Base-by-base conservation (phyloP, 1,140 invertebrate species). In the Drosophila navojoa region DNA sequence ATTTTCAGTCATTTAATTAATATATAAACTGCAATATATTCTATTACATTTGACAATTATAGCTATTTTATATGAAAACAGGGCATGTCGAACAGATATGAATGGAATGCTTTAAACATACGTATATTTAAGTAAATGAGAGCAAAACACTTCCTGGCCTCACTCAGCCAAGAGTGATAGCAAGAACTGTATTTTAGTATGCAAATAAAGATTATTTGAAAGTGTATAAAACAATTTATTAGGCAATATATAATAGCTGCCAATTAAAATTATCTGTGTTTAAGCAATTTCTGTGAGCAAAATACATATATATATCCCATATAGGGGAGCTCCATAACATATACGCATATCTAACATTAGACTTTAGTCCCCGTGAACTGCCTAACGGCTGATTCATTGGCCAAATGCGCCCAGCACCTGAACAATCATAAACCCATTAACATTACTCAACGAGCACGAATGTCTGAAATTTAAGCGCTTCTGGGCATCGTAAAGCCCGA, bases 341-440 rank as follows among this genome's bases (percentile, higher is more conserved):
- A 27, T 3, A 27, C 27, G 0, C 27, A 32, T 19, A 19, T 22
- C 19, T 22, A n/a, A n/a, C n/a, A n/a, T n/a, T n/a, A n/a, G n/a
- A n/a, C n/a, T n/a, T n/a, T n/a, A n/a, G n/a, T n/a, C n/a, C n/a
- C n/a, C n/a, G n/a, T n/a, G 19, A 22, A 2, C 19, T 22, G 32
- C 9, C 7, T 7, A 32, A 1, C 32, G 9, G 32, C 32, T 2
- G 32, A 9, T 29, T 29, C 64, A 68, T 40, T 25, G 50, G 35
- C 38, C 66, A 61, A 69, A 35, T 69, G 38, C 45, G 15, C 22
- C 54, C 64, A 19, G 22, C 64, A 67, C 40, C 9, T 10, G 6
- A 0, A 32, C 52, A 69, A 69, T 69, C 49, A 54, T 45, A 53
- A 35, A 49, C 16, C 19, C 66, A 54, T 69, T 61, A 61, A 35